Conservation (phyloP, 2,797 vertebrate species). For the Semotilus atromaculatus region DNA sequence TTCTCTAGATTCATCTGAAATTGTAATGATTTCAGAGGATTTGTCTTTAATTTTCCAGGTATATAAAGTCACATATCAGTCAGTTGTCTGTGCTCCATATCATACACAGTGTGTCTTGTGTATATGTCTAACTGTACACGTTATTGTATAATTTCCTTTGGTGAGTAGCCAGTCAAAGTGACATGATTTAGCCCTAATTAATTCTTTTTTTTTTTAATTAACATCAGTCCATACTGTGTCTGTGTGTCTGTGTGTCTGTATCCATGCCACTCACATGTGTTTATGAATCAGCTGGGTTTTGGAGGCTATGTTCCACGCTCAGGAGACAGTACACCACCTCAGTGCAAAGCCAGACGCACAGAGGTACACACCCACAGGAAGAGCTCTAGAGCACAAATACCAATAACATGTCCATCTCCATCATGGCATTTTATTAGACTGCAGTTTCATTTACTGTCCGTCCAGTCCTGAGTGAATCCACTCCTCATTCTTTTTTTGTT, state of each 20-base stretch:
- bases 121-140: not conserved
- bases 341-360: constrained; percentile 79
- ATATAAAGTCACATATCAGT: not conserved
- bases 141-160: constrained; percentile 33
- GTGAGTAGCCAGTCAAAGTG: not conserved
- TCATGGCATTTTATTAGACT: constrained; percentile 42
- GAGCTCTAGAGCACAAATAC: constrained; percentile 13
- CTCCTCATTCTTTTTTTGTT: constrained; percentile 62
- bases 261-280: constrained; percentile 75
- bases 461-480: constrained; percentile 56
- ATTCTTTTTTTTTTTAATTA: constrained; percentile 22
- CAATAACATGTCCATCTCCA: constrained; percentile 42
- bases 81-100: constrained; percentile 22
- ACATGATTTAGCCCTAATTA: not conserved
- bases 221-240: constrained; percentile 49
- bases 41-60: not conserved
- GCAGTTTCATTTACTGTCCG: constrained; percentile 57
- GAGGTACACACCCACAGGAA: constrained; percentile 67
- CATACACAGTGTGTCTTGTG: constrained; percentile 7
- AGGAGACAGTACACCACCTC: constrained; percentile 82
- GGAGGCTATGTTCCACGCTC: constrained; percentile 76
- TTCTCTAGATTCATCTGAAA: not conserved
- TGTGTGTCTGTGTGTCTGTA: constrained; percentile 68
- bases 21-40: constrained; percentile 15
- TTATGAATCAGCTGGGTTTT: constrained; percentile 80